These are phyloP conservation scores for Avahi laniger DNA, from an alignment of 2,797 vertebrate genomes.

Conservation along the genomic window DNA sequence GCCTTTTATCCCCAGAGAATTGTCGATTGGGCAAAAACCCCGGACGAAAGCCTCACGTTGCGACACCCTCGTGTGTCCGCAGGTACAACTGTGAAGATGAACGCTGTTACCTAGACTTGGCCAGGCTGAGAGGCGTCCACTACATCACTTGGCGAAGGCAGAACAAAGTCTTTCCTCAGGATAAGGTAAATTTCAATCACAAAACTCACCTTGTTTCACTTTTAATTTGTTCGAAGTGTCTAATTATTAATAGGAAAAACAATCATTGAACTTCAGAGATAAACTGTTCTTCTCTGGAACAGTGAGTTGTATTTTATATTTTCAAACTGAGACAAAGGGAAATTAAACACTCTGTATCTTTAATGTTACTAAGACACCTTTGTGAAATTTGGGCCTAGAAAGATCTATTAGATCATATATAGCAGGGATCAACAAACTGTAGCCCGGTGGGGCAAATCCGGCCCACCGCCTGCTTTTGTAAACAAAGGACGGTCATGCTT, in stretches of 20 bases:
- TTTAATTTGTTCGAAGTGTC: neutral
- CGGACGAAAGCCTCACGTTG: neutral
- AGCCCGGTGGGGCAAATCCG: neutral
- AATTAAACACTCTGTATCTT: neutral
- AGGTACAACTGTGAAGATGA: slow-evolving; percentile 99
- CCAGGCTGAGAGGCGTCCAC: slow-evolving; percentile 93
- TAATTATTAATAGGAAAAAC: slow-evolving; percentile 42
- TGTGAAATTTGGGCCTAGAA: slow-evolving; percentile 54
- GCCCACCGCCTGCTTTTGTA: neutral
- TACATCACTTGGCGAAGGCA: slow-evolving; percentile 95
- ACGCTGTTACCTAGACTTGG: slow-evolving; percentile 96
- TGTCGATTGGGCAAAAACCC: neutral
- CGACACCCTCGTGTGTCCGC: slow-evolving; percentile 33
- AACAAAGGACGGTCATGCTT: neutral
- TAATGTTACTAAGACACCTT: slow-evolving; percentile 46
- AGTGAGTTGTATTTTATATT: slow-evolving; percentile 43
- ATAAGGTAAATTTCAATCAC: slow-evolving; percentile 88
- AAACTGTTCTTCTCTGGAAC: slow-evolving; percentile 37
- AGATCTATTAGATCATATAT: slow-evolving; percentile 61
- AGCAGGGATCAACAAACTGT: neutral
- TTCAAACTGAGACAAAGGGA: neutral
- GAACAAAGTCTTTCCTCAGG: slow-evolving; percentile 95
- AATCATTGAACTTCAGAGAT: slow-evolving; percentile 48
- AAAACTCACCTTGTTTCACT: neutral
- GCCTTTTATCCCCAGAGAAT: neutral